Evolutionary conservation across 2,113 vertebrate genomes (phyloP), one percentile per base, ranked within the genome.

Genomic region (Chunga burmeisteri): DNA sequence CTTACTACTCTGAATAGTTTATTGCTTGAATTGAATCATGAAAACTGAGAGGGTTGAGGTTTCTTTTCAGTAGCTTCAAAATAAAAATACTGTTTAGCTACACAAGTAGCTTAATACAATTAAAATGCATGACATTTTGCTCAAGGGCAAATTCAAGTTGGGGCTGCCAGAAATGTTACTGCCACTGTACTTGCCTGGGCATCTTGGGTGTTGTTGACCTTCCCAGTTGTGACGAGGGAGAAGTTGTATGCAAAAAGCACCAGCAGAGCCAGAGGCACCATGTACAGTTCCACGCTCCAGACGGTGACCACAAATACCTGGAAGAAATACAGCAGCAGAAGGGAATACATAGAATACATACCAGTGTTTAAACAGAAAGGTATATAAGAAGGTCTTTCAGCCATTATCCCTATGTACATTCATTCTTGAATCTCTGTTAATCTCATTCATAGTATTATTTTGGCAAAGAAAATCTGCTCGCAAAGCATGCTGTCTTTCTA

Each of bases 271-370:
- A 99, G 98, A 13, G 99, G 99, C 93, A 99, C 94, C 99, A 99
- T 99, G 97, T 99, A 99, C 77, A 99, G 98, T 71, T 99, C 99
- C 96, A 99, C 98, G 19, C 98, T 97, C 99, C 99, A 99, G 86
- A 99, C 98, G 0, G 99, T 98, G 97, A 99, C 96, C 81, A 99
- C 94, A 95, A 99, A 99, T 29, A 99, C 98, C 99, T 99, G 97
- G 80, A 81, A 96, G 73, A 89, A 98, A 96, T 68, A 77, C 95
- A 95, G 52, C 25, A 81, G 73, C 40, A 85, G 46, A 71, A 73
- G 49, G 34, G 36, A 90, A 78, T 0, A 79, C 18, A 67, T 0
- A 55, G 36, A 90, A 78, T 0, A 79, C 18, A 67, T 0, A 55
- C 30, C 58, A 50, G 71, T 7, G 47, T 47, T 53, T 52, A 34